These are phyloP conservation scores for Campoplex capitator DNA, from an alignment of 2,888 invertebrate species.

Conservation along the genomic window DNA sequence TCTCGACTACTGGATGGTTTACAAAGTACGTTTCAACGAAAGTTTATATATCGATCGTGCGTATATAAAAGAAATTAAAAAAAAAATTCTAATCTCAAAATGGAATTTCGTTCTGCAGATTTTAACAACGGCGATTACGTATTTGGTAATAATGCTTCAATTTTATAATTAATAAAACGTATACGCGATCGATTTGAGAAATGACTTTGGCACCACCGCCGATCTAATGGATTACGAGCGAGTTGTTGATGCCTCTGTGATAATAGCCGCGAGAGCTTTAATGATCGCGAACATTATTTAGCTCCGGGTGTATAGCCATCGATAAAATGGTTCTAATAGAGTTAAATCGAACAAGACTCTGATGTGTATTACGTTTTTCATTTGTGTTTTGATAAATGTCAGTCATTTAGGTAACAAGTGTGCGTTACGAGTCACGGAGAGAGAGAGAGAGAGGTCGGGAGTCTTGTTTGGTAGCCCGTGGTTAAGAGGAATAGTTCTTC, in stretches of 20 bases:
- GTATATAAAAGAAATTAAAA: not conserved
- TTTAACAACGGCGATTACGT: slow-evolving; percentile 25
- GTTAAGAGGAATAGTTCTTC: slow-evolving; percentile 4
- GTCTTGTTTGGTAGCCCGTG: slow-evolving; percentile 6
- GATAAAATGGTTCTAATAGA: not conserved
- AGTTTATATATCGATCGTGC: not conserved
- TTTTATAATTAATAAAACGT: slow-evolving; percentile 22
- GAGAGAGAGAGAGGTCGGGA: slow-evolving; percentile 9
- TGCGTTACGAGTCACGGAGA: not conserved
- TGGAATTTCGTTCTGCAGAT: slow-evolving; percentile 27
- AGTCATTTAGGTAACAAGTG: slow-evolving; percentile 4
- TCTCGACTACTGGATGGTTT: slow-evolving; percentile 19
- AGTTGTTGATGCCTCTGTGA: not conserved
- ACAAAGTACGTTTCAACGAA: not conserved
- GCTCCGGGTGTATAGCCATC: not conserved
- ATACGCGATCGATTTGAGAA: not conserved
- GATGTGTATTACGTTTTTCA: not conserved
- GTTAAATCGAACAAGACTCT: not conserved
- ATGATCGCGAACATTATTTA: not conserved
- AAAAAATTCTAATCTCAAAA: not conserved
- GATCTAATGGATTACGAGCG: slow-evolving; percentile 31
- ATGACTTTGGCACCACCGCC: not conserved
- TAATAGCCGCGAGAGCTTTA: not conserved
- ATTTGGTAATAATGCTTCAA: slow-evolving; percentile 54
- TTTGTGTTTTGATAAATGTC: not conserved